Evolutionary conservation across 2,113 vertebrate species (phyloP).

Genomic region (Coryphaenoides rupestris): DNA sequence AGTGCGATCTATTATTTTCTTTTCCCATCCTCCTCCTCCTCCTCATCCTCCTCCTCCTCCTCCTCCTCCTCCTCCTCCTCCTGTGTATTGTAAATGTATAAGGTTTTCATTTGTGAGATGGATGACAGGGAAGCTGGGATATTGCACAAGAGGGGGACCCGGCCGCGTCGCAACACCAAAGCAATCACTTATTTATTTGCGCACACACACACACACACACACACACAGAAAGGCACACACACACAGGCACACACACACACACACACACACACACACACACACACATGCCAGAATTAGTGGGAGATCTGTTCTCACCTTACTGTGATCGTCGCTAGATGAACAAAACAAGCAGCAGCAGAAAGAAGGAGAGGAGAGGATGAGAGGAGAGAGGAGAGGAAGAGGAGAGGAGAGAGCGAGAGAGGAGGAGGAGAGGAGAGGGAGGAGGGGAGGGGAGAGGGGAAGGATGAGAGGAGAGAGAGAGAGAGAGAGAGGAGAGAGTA

Average conservation of each 20-base stretch:
- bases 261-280: slow-evolving; percentile 3
- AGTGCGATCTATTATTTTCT: too few species aligned
- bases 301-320: slow-evolving; percentile 70
- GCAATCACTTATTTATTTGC: slow-evolving; percentile 1
- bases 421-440: too few species aligned
- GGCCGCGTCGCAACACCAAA: background rate
- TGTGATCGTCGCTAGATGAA: slow-evolving; percentile 74
- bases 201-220: background rate
- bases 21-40: too few species aligned
- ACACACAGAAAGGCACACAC: background rate
- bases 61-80: too few species aligned
- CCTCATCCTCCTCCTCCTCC: too few species aligned
- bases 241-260: slow-evolving; percentile 16
- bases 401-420: too few species aligned
- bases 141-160: too few species aligned
- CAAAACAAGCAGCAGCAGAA: slow-evolving; percentile 66
- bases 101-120: slow-evolving; percentile 18
- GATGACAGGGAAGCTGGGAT: slow-evolving; percentile 33
- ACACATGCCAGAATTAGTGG: slow-evolving; percentile 29
- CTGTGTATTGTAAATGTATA: too few species aligned
- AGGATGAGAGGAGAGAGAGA: too few species aligned
- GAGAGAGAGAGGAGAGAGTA: too few species aligned
- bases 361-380: slow-evolving; percentile 47
- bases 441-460: too few species aligned
- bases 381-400: too few species aligned